Evolutionary conservation across 2,888 invertebrate species (phyloP).

Genomic region (Xylocampa areola): DNA sequence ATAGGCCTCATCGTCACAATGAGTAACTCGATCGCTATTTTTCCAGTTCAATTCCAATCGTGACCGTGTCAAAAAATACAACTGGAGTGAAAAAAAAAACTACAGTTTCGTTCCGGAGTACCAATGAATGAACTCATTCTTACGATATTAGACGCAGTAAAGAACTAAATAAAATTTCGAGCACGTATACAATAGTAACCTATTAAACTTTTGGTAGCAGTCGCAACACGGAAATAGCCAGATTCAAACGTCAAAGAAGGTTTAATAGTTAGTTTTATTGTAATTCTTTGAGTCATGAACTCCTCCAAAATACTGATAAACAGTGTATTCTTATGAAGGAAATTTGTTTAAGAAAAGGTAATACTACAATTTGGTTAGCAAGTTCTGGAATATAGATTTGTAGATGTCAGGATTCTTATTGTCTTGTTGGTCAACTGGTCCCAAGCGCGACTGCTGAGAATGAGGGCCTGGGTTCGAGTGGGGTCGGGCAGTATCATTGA

Average conservation of each 20-base stretch:
- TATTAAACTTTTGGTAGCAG: conserved; percentile 8
- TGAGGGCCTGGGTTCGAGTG: too few relatives aligned
- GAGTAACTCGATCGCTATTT: not conserved
- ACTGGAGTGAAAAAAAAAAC: conserved; percentile 8
- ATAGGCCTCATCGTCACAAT: not conserved
- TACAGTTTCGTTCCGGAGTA: conserved; percentile 15
- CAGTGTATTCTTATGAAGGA: too few relatives aligned
- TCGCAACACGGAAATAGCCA: conserved; percentile 3
- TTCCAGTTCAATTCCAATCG: not conserved
- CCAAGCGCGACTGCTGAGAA: too few relatives aligned
- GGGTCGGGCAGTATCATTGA: too few relatives aligned
- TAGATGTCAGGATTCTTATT: too few relatives aligned
- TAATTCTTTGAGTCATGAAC: too few relatives aligned
- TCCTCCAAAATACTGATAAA: too few relatives aligned
- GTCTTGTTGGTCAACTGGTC: too few relatives aligned
- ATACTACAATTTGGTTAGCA: too few relatives aligned
- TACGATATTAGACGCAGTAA: conserved; percentile 7
- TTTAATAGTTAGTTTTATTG: too few relatives aligned
- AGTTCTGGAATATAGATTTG: too few relatives aligned
- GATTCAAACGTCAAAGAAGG: not conserved
- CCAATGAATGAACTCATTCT: conserved; percentile 39
- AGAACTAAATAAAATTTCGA: conserved; percentile 4
- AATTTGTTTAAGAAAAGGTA: too few relatives aligned
- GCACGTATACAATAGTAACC: conserved; percentile 4
- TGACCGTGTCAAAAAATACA: conserved; percentile 1